These are phyloP conservation scores for Microtus richardsoni DNA, from an alignment of 2,113 vertebrate genomes.

Conservation along the genomic window DNA sequence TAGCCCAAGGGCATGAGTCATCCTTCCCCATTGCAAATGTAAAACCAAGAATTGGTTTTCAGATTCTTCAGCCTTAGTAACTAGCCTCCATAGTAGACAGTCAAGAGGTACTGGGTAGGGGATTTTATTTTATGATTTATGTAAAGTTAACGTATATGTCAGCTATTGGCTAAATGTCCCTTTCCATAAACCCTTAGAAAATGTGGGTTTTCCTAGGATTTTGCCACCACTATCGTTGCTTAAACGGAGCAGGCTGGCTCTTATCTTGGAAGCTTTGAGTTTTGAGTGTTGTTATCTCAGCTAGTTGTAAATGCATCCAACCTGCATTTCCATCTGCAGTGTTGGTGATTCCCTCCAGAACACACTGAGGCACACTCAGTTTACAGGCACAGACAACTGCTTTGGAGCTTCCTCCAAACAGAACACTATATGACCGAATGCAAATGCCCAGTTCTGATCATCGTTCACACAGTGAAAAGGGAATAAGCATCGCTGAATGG, in stretches of 20 bases:
- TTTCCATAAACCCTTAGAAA: constrained; percentile 30
- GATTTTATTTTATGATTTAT: constrained; percentile 14
- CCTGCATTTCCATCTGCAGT: constrained; percentile 75
- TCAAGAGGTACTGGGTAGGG: background rate
- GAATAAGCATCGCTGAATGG: constrained; percentile 72
- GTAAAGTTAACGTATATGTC: background rate
- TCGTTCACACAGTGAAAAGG: constrained; percentile 70
- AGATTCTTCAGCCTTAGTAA: constrained; percentile 15
- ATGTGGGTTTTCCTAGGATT: constrained; percentile 11
- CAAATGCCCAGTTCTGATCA: constrained; percentile 72
- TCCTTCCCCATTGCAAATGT: background rate
- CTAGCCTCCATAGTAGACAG: background rate
- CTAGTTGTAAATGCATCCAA: constrained; percentile 69
- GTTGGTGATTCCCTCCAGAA: constrained; percentile 71
- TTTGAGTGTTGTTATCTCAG: constrained; percentile 61
- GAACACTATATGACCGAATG: constrained; percentile 68
- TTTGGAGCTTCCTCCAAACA: constrained; percentile 72
- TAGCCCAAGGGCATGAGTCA: background rate
- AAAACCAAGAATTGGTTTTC: constrained; percentile 37
- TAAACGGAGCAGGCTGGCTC: background rate
- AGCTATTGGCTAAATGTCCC: constrained; percentile 26
- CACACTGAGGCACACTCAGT: constrained; percentile 65
- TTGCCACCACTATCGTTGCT: background rate
- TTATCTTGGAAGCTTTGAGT: constrained; percentile 50
- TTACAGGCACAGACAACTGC: constrained; percentile 74